These are phyloP conservation scores for Dasyprocta punctata DNA, from an alignment of 2,113 vertebrate species.

Conservation along the genomic window DNA sequence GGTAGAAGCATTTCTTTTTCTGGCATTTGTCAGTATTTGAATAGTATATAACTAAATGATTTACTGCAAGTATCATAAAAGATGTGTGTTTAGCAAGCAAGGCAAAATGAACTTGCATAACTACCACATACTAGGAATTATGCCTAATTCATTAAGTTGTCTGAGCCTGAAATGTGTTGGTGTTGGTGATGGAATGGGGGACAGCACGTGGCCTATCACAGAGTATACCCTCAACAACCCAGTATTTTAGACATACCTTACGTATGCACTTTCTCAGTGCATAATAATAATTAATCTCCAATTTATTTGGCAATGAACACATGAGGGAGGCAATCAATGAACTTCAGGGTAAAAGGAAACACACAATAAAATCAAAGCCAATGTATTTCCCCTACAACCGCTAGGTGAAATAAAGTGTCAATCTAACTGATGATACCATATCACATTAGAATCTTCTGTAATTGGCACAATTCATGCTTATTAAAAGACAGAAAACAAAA, in stretches of 20 bases:
- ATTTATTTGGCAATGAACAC: not conserved
- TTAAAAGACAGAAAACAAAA: not conserved
- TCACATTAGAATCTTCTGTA: not conserved
- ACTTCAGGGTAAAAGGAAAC: not conserved
- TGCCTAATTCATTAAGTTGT: not conserved
- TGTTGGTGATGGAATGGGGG: no score
- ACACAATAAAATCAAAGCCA: not conserved
- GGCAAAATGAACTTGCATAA: not conserved
- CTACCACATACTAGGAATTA: not conserved
- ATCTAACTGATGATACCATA: not conserved
- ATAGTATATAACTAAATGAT: not conserved
- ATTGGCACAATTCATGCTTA: not conserved
- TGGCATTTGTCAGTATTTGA: not conserved
- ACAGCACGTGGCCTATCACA: rapidly evolving
- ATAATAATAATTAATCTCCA: not conserved
- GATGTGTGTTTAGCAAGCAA: not conserved
- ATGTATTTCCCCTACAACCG: not conserved
- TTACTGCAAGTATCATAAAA: not conserved
- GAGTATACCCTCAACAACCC: not conserved
- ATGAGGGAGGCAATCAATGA: not conserved
- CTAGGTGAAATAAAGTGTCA: not conserved
- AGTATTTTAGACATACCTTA: not conserved
- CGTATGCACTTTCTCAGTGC: not conserved
- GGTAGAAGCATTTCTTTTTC: not conserved
- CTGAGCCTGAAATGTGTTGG: not conserved